phyloP scores from a whole-genome alignment of 2,888 invertebrate species.

The Eupeodes latifasciatus region DNA sequence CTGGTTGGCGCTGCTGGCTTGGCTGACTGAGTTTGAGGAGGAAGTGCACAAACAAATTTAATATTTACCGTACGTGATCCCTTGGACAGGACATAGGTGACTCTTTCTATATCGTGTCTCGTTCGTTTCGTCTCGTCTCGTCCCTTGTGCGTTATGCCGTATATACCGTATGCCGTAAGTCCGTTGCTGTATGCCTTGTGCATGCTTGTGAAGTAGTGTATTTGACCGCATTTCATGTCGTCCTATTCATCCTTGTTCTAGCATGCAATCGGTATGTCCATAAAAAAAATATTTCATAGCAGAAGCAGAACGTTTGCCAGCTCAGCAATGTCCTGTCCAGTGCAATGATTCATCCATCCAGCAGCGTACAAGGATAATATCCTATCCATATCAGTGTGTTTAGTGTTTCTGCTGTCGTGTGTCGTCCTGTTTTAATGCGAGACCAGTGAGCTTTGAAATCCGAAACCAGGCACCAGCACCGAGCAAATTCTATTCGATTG shows the following conservation, averaged over 20 bases:
- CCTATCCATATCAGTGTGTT: constrained; percentile 39
- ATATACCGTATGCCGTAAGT: no score
- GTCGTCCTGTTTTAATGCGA: constrained; percentile 45
- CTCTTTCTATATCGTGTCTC: constrained; percentile 22
- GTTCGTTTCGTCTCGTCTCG: background rate
- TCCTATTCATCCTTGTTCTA: constrained; percentile 65
- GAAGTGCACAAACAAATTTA: constrained; percentile 69
- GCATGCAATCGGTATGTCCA: constrained; percentile 69
- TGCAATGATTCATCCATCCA: constrained; percentile 65
- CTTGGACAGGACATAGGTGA: constrained; percentile 42
- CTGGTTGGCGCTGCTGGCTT: no score
- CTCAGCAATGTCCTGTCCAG: constrained; percentile 64
- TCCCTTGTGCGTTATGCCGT: background rate
- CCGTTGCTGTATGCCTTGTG: background rate
- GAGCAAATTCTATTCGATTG: constrained; percentile 53
- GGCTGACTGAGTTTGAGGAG: constrained; percentile 21
- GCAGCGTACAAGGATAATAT: constrained; percentile 50
- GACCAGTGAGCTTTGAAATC: constrained; percentile 47
- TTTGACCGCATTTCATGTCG: constrained; percentile 67
- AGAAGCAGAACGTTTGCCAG: constrained; percentile 14
- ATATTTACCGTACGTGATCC: constrained; percentile 74
- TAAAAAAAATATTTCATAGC: constrained; percentile 51
- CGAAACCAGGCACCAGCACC: constrained; percentile 20
- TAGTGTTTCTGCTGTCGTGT: background rate
- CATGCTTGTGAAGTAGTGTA: constrained; percentile 1